Percentiles rank a stretch among this genome's conserved stretches.
phyloP scores from a whole-genome alignment of 2,113 vertebrate species.

The Ochotona curzoniae region DNA sequence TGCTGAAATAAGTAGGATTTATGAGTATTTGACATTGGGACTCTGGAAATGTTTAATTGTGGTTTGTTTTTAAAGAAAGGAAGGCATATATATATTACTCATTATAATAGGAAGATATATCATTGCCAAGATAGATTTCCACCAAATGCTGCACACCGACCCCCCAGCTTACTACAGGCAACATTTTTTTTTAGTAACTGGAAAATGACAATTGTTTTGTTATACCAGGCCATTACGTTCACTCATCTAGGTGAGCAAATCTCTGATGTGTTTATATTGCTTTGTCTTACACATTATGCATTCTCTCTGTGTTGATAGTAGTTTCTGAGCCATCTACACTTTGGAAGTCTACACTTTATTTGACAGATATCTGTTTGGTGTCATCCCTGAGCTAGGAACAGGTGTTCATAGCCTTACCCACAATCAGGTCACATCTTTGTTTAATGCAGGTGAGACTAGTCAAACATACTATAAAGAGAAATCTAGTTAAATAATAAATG shows the following conservation, averaged over 20 bases:
- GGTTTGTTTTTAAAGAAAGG: not conserved
- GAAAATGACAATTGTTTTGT: slow-evolving; percentile 62
- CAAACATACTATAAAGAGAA: not conserved
- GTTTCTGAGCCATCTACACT: not conserved
- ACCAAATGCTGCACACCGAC: not conserved
- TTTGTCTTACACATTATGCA: slow-evolving; percentile 10
- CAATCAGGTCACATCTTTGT: not conserved
- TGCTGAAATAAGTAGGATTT: slow-evolving; percentile 66
- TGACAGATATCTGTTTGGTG: not conserved
- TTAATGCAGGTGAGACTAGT: not conserved
- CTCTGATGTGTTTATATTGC: not conserved
- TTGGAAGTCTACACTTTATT: slow-evolving; percentile 6
- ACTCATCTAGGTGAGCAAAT: slow-evolving; percentile 57
- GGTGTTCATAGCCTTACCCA: not conserved
- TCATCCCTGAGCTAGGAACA: not conserved
- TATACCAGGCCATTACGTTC: slow-evolving; percentile 67
- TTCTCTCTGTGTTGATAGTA: not conserved
- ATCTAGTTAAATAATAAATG: slow-evolving; percentile 31
- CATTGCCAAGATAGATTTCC: slow-evolving; percentile 51
- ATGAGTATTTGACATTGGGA: slow-evolving; percentile 45
- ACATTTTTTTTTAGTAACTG: slow-evolving; percentile 66
- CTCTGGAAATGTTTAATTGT: not conserved
- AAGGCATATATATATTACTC: not conserved
- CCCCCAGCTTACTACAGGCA: not conserved
- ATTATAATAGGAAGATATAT: not conserved